These are phyloP conservation scores for Ciconia nigra DNA, from an alignment of 2,797 vertebrate genomes.

Conservation along the genomic window DNA sequence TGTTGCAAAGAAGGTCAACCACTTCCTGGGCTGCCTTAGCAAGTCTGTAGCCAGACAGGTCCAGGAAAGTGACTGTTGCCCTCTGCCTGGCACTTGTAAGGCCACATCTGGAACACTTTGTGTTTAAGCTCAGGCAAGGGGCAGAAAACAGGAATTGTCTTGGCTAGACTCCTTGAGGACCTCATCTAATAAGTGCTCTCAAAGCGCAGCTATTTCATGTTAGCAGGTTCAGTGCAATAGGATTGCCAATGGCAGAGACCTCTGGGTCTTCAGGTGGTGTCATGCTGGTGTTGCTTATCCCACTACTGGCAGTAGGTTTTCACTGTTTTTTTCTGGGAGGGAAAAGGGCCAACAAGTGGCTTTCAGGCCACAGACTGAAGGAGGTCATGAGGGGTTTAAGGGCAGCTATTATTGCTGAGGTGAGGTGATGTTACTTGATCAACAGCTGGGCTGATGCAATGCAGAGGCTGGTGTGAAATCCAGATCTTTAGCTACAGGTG, in stretches of 20 bases:
- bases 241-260: not conserved
- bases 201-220: not conserved
- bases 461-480: not conserved
- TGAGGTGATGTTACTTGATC: not conserved
- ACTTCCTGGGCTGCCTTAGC: not conserved
- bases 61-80: not conserved
- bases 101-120: not conserved
- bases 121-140: not conserved
- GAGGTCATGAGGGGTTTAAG: not conserved
- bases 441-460: not conserved
- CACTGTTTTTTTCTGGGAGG: not conserved
- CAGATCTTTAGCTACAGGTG: not conserved
- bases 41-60: not conserved
- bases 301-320: not conserved
- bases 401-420: not conserved
- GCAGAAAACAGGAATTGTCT: not conserved
- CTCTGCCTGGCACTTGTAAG: not conserved
- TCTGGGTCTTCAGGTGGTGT: not conserved
- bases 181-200: not conserved
- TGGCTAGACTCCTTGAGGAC: not conserved
- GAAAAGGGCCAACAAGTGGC: not conserved
- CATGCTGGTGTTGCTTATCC: not conserved
- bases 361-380: not conserved
- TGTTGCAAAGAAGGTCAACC: not conserved
- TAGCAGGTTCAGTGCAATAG: not conserved